These are phyloP conservation scores for Apocheima hispidaria DNA, from an alignment of 2,888 invertebrate genomes.

Conservation along the genomic window DNA sequence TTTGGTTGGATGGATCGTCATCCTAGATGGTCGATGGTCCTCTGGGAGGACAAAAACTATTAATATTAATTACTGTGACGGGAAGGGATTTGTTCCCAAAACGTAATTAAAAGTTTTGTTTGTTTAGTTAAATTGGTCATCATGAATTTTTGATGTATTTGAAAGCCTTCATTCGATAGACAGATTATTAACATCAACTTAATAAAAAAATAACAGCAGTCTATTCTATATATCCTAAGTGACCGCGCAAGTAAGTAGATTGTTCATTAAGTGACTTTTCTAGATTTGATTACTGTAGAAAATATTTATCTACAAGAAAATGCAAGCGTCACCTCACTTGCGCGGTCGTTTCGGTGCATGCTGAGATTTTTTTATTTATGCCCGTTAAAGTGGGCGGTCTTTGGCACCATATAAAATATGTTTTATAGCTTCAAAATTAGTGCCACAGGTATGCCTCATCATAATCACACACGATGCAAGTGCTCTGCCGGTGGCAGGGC, in stretches of 20 bases:
- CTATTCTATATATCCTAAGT: no score
- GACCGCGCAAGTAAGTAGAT: no score
- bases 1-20: conserved; percentile 62
- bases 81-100: conserved; percentile 51
- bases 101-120: conserved; percentile 56
- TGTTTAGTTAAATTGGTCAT: conserved; percentile 55
- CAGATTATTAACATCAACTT: conserved; percentile 29
- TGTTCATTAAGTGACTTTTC: no score
- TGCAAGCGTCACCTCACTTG: no score
- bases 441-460: conserved; percentile 65
- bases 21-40: conserved; percentile 35
- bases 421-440: conserved; percentile 35
- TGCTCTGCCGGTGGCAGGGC: conserved; percentile 69
- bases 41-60: conserved; percentile 53
- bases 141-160: conserved; percentile 13
- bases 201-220: no score
- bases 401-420: no score
- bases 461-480: conserved; percentile 50
- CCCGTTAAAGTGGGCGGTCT: no score
- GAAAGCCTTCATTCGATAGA: conserved; percentile 1
- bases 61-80: conserved; percentile 72
- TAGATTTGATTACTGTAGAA: no score
- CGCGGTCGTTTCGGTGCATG: no score
- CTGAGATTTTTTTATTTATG: no score
- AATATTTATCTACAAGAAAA: no score